These are phyloP conservation scores for Sclerodermus sp. DNA, from an alignment of 2,888 invertebrate genomes.

Conservation along the genomic window DNA sequence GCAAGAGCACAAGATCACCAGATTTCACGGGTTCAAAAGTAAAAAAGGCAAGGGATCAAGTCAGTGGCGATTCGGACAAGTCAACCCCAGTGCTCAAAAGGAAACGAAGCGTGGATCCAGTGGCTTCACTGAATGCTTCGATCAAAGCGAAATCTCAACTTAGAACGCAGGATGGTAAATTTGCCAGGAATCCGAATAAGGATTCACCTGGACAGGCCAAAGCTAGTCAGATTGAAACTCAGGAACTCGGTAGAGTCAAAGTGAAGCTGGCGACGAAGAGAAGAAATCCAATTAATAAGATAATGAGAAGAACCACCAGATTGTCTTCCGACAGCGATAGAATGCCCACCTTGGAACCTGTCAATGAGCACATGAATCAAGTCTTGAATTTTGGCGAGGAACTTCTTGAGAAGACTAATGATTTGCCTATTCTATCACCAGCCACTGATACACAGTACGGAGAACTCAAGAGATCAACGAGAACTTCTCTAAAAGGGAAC, in stretches of 20 bases:
- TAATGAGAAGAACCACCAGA: conserved; percentile 31
- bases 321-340: conserved; percentile 57
- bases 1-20: background rate
- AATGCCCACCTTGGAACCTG: conserved; percentile 62
- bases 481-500: background rate
- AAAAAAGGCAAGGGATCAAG: too few relatives aligned
- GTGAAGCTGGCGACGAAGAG: conserved; percentile 5
- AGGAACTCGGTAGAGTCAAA: background rate
- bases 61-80: conserved; percentile 2
- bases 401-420: conserved; percentile 23
- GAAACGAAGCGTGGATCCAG: conserved; percentile 31
- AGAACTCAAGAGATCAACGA: background rate
- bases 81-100: conserved; percentile 13
- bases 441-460: background rate
- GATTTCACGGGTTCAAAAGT: background rate
- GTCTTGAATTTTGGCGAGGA: conserved; percentile 16
- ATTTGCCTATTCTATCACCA: conserved; percentile 36
- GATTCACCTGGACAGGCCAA: background rate
- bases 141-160: conserved; percentile 44
- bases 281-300: conserved; percentile 11
- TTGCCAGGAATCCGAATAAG: conserved; percentile 37
- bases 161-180: conserved; percentile 49
- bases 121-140: conserved; percentile 41
- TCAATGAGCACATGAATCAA: conserved; percentile 15
- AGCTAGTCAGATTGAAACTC: too few relatives aligned